Evolutionary conservation across 2,797 vertebrate genomes (phyloP).

Genomic region (Pseudocheirus occidentalis): DNA sequence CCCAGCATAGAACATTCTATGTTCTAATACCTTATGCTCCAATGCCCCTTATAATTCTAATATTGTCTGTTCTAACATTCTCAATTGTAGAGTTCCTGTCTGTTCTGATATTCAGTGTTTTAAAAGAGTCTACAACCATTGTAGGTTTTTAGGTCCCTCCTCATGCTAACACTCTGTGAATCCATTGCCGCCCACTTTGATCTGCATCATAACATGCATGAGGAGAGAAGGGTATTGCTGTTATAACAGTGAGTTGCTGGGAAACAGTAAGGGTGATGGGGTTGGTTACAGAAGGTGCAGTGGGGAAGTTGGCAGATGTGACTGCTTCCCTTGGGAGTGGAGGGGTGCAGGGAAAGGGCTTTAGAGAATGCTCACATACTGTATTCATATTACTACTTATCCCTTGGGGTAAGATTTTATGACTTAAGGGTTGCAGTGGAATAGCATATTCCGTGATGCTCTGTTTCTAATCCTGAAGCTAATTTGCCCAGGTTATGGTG

Average conservation of each 20-base stretch:
- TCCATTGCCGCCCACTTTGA: background rate
- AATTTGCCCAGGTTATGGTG: background rate
- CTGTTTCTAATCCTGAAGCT: background rate
- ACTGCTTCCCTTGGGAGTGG: background rate
- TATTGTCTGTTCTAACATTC: background rate
- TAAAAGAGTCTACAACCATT: background rate
- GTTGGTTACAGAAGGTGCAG: background rate
- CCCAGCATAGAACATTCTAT: background rate
- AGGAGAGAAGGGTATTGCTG: background rate
- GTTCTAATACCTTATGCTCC: background rate
- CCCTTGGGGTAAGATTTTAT: background rate
- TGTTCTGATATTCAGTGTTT: background rate
- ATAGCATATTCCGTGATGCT: background rate
- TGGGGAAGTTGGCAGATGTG: background rate
- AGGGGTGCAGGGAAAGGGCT: background rate
- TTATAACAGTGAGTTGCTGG: background rate
- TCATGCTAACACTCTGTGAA: background rate
- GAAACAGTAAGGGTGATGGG: background rate
- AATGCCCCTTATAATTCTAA: background rate
- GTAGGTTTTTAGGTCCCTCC: background rate
- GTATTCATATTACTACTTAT: background rate
- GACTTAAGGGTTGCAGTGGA: background rate
- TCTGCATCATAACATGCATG: background rate
- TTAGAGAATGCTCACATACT: background rate
- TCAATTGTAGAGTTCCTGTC: background rate